A percentile compares a stretch with the other conserved stretches of the same genome.
These are phyloP conservation scores for Otus scops DNA, from an alignment of 2,797 vertebrate genomes.

Conservation along the genomic window DNA sequence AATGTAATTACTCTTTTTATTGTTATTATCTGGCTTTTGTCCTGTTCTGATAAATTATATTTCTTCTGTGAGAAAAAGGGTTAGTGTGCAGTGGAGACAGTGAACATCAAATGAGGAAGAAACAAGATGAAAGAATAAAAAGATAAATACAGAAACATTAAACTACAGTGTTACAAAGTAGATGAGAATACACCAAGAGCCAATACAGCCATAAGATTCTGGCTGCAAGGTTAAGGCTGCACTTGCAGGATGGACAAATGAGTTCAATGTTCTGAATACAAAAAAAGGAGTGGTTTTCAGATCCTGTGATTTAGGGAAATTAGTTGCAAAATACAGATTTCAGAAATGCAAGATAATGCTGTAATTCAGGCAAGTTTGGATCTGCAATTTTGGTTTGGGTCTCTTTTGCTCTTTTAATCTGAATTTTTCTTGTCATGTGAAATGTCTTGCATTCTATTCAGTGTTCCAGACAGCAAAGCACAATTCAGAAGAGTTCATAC, in stretches of 20 bases:
- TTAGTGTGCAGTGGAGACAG: not conserved
- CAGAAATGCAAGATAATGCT: not conserved
- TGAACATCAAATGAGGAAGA: not conserved
- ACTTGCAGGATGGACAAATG: not conserved
- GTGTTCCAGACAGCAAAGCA: not conserved
- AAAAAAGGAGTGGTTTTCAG: not conserved
- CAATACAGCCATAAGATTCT: not conserved
- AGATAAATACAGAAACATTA: not conserved
- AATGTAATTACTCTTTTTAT: not conserved
- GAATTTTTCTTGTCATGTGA: not conserved
- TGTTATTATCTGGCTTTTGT: not conserved
- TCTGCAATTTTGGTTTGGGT: not conserved
- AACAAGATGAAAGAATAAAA: not conserved
- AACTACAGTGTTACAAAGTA: not conserved
- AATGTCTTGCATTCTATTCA: not conserved
- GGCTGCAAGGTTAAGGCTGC: not conserved
- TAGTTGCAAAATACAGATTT: not conserved
- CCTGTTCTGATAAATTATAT: not conserved
- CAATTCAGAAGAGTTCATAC: not conserved
- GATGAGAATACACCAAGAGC: not conserved
- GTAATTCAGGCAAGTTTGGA: not conserved
- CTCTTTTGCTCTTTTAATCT: not conserved
- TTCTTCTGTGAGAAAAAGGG: not conserved
- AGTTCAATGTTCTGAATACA: not conserved
- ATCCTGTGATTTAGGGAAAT: not conserved